Conservation (phyloP, 2,113 vertebrate genomes). For the Ceyx cyanopectus region DNA sequence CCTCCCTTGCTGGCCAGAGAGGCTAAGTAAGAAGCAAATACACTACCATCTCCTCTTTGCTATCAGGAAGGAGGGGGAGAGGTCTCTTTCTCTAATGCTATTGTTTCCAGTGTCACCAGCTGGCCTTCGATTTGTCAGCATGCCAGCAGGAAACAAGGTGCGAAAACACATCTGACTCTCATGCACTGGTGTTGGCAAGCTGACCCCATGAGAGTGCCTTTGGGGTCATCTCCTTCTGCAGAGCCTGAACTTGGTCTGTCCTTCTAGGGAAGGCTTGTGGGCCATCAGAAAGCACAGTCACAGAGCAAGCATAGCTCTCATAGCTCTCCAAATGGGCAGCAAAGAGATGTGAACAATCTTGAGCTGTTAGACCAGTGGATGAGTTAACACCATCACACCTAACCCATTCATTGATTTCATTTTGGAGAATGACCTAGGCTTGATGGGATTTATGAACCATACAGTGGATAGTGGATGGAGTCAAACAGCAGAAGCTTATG, state of each 20-base stretch:
- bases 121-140: background rate
- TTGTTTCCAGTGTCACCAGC: constrained; percentile 47
- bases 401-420: background rate
- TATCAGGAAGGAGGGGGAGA: constrained; percentile 34
- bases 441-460: background rate
- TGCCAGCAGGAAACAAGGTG: constrained; percentile 49
- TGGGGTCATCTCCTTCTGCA: background rate
- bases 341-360: background rate
- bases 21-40: background rate
- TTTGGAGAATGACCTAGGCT: background rate
- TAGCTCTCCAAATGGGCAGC: background rate
- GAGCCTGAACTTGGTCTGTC: background rate
- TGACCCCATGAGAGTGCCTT: background rate
- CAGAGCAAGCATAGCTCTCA: background rate
- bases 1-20: background rate
- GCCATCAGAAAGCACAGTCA: background rate
- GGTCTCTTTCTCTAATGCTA: constrained; percentile 20
- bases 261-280: background rate
- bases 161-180: constrained; percentile 11
- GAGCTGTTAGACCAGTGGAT: background rate
- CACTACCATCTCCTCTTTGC: background rate
- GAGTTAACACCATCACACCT: fast-evolving
- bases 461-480: background rate
- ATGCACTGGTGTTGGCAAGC: background rate
- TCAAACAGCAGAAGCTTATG: background rate